These are phyloP conservation scores for Lepisosteus oculatus DNA, from an alignment of 2,113 vertebrate genomes.

Conservation along the genomic window DNA sequence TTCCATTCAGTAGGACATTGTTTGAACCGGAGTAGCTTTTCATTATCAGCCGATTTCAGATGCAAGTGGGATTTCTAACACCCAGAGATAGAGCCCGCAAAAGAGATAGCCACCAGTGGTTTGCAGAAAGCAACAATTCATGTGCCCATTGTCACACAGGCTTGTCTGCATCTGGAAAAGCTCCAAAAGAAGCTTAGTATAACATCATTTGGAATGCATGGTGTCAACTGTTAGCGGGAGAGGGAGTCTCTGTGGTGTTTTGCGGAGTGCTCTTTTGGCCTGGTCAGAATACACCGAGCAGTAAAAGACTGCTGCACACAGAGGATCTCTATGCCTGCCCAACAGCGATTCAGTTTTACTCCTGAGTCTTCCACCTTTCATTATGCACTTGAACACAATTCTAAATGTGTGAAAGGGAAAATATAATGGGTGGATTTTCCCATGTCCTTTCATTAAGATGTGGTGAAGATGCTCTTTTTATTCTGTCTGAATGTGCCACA, in stretches of 20 bases:
- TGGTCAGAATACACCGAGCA: too few relatives aligned
- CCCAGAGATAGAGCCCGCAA: slow-evolving; percentile 36
- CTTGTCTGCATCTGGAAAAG: slow-evolving; percentile 44
- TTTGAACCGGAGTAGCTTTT: slow-evolving; percentile 47
- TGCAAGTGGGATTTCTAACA: slow-evolving; percentile 47
- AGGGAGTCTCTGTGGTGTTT: slow-evolving; percentile 34
- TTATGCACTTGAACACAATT: too few relatives aligned
- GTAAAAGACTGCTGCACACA: too few relatives aligned
- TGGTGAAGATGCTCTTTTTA: too few relatives aligned
- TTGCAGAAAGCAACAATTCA: slow-evolving; percentile 43
- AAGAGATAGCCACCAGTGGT: slow-evolving; percentile 43
- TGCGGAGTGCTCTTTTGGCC: slow-evolving; percentile 36
- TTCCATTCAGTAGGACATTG: slow-evolving; percentile 50
- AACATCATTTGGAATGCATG: slow-evolving; percentile 48
- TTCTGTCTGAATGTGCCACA: not conserved
- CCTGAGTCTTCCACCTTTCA: too few relatives aligned
- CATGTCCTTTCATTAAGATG: too few relatives aligned
- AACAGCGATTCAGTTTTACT: too few relatives aligned
- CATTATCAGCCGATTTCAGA: slow-evolving; percentile 61
- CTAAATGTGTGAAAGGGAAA: not conserved
- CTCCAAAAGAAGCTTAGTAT: slow-evolving; percentile 52
- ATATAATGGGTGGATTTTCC: not conserved
- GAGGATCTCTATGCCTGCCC: too few relatives aligned
- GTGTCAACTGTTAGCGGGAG: slow-evolving; percentile 45
- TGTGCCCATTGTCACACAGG: slow-evolving; percentile 58